phyloP scores from a whole-genome alignment of 2,888 invertebrate genomes.

The Coleophora deauratella region DNA sequence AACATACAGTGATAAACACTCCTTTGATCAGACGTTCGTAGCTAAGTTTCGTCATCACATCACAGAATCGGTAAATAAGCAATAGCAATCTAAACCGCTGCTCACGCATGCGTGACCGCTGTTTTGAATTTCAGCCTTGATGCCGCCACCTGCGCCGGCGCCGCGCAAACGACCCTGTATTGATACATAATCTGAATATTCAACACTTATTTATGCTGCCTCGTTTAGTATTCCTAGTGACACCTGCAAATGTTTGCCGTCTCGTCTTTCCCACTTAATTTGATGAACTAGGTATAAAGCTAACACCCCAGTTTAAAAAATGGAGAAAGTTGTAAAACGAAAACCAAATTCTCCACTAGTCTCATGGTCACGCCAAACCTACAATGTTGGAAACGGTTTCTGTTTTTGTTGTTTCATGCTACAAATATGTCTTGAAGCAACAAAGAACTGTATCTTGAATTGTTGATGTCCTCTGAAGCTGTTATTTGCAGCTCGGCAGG shows the following conservation, averaged over 20 bases:
- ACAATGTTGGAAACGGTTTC: too few species aligned
- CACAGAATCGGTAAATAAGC: conserved; percentile 36
- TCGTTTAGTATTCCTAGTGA: conserved; percentile 62
- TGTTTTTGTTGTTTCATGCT: too few species aligned
- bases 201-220: conserved; percentile 63
- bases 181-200: conserved; percentile 72
- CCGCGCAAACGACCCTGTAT: conserved; percentile 74
- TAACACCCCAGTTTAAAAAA: too few species aligned
- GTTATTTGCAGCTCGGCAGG: conserved; percentile 39
- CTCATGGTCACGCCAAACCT: too few species aligned
- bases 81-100: conserved; percentile 48
- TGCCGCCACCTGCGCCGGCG: conserved; percentile 77
- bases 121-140: conserved; percentile 75
- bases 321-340: too few species aligned
- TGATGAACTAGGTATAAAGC: too few species aligned
- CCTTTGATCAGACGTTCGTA: conserved; percentile 8
- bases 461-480: conserved; percentile 13
- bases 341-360: too few species aligned
- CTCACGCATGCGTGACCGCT: conserved; percentile 70
- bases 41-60: conserved; percentile 21
- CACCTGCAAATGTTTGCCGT: conserved; percentile 61
- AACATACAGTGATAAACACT: background rate
- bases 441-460: conserved; percentile 20
- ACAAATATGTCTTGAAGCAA: background rate
- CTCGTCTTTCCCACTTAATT: conserved; percentile 35